phyloP scores from a whole-genome alignment of 2,113 vertebrate species.

The Chaetodon auriga region DNA sequence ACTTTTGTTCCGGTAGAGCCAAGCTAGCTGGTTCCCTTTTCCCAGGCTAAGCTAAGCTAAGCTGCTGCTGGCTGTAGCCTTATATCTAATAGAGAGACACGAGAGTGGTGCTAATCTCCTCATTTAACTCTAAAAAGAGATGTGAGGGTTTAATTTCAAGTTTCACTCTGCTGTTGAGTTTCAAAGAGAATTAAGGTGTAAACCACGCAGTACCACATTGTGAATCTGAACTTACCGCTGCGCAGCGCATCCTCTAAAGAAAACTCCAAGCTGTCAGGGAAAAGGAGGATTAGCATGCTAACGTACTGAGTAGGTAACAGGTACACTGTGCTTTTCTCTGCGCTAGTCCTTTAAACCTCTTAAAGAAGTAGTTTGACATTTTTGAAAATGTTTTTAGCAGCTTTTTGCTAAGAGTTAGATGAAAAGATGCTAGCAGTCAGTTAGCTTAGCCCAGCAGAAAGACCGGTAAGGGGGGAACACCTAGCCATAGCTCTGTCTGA shows the following conservation, averaged over 20 bases:
- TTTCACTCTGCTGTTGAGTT: constrained; percentile 6
- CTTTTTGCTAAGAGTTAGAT: neutral
- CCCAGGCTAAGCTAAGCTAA: neutral
- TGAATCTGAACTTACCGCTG: constrained; percentile 70
- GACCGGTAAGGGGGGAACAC: too few species aligned
- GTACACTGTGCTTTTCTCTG: neutral
- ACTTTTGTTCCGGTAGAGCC: too few species aligned
- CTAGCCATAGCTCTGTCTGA: too few species aligned
- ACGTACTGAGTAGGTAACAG: neutral
- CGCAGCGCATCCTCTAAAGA: constrained; percentile 72
- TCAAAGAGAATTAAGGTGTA: neutral
- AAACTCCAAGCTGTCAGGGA: constrained; percentile 77
- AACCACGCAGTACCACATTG: neutral
- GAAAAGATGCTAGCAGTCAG: too few species aligned
- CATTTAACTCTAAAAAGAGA: too few species aligned
- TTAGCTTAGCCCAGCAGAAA: too few species aligned
- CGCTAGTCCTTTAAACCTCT: neutral
- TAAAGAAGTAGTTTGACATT: neutral
- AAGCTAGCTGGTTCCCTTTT: neutral
- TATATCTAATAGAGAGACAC: neutral
- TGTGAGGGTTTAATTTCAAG: neutral
- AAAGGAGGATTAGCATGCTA: constrained; percentile 56
- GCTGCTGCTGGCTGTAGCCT: neutral
- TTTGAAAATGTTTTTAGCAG: neutral
- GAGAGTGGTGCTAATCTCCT: neutral